Percentiles rank a stretch among this genome's conserved stretches.
These are phyloP conservation scores for Anadara kagoshimensis DNA, from an alignment of 1,140 invertebrate species.

Conservation along the genomic window DNA sequence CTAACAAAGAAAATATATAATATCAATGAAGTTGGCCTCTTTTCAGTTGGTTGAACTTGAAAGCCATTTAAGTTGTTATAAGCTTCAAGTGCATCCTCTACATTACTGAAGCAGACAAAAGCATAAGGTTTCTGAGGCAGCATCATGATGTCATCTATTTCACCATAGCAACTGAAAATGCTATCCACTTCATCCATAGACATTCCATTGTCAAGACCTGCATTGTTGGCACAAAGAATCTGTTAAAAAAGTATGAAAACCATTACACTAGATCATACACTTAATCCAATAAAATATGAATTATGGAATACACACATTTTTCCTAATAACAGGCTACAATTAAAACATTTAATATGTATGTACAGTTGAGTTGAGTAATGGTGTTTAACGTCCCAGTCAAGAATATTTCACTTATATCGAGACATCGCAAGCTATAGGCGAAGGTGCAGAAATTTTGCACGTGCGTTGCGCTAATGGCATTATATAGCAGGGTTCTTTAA, in stretches of 20 bases:
- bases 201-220: conserved; percentile 83
- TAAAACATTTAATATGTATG: no score
- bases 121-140: conserved; percentile 84
- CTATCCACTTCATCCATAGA: conserved; percentile 79
- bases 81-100: conserved; percentile 75
- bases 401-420: no score
- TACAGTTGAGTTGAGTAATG: no score
- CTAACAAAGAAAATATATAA: conserved; percentile 81
- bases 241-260: no score
- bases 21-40: conserved; percentile 55
- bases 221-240: conserved; percentile 83
- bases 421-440: no score
- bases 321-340: no score
- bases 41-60: conserved; percentile 31
- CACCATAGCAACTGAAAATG: conserved; percentile 75
- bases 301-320: no score
- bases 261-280: conserved; percentile 8
- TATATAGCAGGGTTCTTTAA: no score
- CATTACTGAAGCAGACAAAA: conserved; percentile 79
- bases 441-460: no score
- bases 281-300: background rate
- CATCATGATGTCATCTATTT: conserved; percentile 79
- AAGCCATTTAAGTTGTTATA: conserved; percentile 76
- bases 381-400: no score
- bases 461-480: no score